Percentiles rank a stretch among this genome's conserved stretches.
phyloP scores from a whole-genome alignment of 2,888 invertebrate species.

The Eilema depressum region DNA sequence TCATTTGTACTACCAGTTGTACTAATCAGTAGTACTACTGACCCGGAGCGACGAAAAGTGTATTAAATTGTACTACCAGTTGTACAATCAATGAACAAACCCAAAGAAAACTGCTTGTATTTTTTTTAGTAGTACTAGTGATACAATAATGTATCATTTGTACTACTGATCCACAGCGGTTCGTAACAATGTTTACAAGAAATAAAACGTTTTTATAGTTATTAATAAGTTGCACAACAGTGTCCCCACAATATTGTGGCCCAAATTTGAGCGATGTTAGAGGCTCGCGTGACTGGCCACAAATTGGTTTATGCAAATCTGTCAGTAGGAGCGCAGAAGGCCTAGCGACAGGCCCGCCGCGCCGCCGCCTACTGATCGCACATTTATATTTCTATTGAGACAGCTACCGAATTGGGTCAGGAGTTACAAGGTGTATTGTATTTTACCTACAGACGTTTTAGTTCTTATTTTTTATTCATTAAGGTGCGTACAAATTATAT shows the following conservation, averaged over 20 bases:
- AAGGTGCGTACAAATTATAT: too few species aligned
- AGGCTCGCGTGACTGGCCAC: slow-evolving; percentile 56
- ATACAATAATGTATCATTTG: too few species aligned
- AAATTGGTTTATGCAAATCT: slow-evolving; percentile 65
- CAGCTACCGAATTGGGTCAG: slow-evolving; percentile 39
- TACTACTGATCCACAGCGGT: too few species aligned
- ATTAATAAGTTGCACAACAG: slow-evolving; percentile 4
- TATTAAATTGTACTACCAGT: too few species aligned
- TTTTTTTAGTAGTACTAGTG: too few species aligned
- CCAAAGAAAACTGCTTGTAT: too few species aligned
- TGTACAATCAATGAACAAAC: too few species aligned
- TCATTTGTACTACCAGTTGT: too few species aligned
- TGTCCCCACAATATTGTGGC: slow-evolving; percentile 10
- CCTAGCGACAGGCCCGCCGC: slow-evolving; percentile 13
- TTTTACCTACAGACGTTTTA: slow-evolving; percentile 8
- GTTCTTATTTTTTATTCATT: not conserved
- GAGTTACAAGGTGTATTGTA: slow-evolving; percentile 29
- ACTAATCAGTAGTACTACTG: too few species aligned
- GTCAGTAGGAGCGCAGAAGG: slow-evolving; percentile 11
- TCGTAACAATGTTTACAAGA: not conserved
- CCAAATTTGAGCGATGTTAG: slow-evolving; percentile 12
- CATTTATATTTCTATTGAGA: slow-evolving; percentile 48
- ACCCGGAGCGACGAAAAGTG: too few species aligned
- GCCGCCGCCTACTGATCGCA: slow-evolving; percentile 15
- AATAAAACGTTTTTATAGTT: not conserved